Base-by-base conservation (phyloP, 2,888 invertebrate species). In the Napeogenes sylphis region DNA sequence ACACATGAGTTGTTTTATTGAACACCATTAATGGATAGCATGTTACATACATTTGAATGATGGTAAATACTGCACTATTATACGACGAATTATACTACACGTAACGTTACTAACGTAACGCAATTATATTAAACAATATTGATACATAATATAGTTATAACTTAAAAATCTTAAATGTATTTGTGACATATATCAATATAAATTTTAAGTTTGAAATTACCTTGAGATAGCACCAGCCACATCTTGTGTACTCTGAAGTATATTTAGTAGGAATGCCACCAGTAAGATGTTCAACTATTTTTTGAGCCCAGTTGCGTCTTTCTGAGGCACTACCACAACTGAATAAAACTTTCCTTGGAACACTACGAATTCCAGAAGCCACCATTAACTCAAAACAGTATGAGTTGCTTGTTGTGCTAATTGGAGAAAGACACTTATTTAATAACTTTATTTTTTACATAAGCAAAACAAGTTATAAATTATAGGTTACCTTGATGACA, bases 171-270 rank as follows among this genome's bases (percentile, higher is more conserved):
- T 10, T 10, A 2, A 42, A 42, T 42, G 38, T 38, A 38, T 38
- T 3, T 42, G 3, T 42, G 6, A 35, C 4, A 42, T 42, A 42
- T 10, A 42, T 12, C 8, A 42, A 6, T 42, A 10, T 10, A 42
- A 3, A 10, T 10, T 42, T 3, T 8, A 6, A 42, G 42, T 42
- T 54, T 56, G 33, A 62, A 47, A 58, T 59, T 67, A 93, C 94
- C 93, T 93, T 94, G 67, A 96, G 84, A 78, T 94, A 96, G 71
- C 95, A 95, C 96, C 96, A 96, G 33, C 96, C 96, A 70, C 94
- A 94, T 75, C 95, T 87, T 14, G 93, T 94, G 73, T 93, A 94
- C 76, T 95, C 94, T 2, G 94, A 90, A 0, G 94, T 93, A 65
- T 94, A 92, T 73, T 93, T 93, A 0, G 92, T 83, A 2, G 94